Base-by-base conservation (phyloP, 1,140 invertebrate genomes). In the Mercenaria mercenaria region DNA sequence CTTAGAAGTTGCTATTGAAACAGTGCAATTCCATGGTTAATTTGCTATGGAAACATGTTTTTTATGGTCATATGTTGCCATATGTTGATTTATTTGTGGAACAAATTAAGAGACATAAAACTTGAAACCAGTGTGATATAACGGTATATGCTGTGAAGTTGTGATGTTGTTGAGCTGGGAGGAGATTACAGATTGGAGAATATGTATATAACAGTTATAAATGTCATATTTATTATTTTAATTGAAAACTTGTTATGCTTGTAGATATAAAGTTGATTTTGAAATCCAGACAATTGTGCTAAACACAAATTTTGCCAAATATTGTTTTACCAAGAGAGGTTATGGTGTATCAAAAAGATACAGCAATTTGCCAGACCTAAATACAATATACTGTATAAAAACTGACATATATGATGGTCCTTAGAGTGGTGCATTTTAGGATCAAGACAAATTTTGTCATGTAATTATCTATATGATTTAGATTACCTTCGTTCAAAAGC, bases 91-190 rank as follows among this genome's bases (percentile, higher is more conserved):
- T n/a, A n/a, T n/a, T n/a, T n/a, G n/a, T n/a, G n/a, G n/a, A n/a
- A n/a, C n/a, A n/a, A n/a, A n/a, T n/a, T n/a, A n/a, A n/a, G n/a
- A n/a, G n/a, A n/a, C n/a, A n/a, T n/a, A n/a, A n/a, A n/a, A n/a
- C n/a, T n/a, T n/a, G n/a, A 29, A 72, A 72, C 32, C 37, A 72
- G 67, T 72, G 67, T 72, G 67, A 72, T 72, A 72, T 72, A 23
- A 39, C 23, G 15, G 11, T 39, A 20, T 18, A 32, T 67, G 13
- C 15, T 39, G 37, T 72, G 32, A 67, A 67, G n/a, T 8, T 67
- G 61, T 67, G 61, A 67, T 67, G 61, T 10, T 32, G n/a, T 67
- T 23, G n/a, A 56, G 52, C 15, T 23, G n/a, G 52, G 20, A 56
- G 52, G 20, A 11, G 3, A 10, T 8, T n/a, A 64, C 8, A 29